Evolutionary conservation across 1,140 invertebrate genomes (phyloP), one percentile per base, ranked within the genome.

Genomic region (Drosophila pseudoobscura): DNA sequence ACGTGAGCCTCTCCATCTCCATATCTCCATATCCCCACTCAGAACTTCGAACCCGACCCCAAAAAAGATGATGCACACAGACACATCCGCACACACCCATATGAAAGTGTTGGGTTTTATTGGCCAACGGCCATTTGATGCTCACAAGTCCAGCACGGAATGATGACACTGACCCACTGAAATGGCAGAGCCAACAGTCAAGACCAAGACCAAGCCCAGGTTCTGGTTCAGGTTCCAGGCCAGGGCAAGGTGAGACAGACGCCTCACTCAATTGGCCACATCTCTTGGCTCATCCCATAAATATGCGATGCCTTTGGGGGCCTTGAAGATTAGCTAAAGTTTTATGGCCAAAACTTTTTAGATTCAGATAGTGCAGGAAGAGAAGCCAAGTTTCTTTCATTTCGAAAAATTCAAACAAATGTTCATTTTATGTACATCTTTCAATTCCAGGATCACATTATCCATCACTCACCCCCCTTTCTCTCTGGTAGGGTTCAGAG

Each of bases 111-210:
- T 68, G 62, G 71, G 62, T 66, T 68, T 75, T 75, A 75, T 75
- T 75, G 72, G 74, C 74, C 61, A 65, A 47, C 51, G 74, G 62
- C 52, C 55, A 76, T 69, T 75, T 53, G 63, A 52, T 68, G 72
- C 59, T 45, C 52, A 39, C 26, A 57, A 72, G 20, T 60, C 44
- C 69, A 69, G 35, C 44, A 49, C 58, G 57, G 57, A 31, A 31
- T 51, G 66, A 73, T 80, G 62, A 87, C 69, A 78, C 64, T 85
- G 82, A 85, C 82, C 82, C 82, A 85, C 69, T 87, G 79, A 83
- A 63, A 51, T 41, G 47, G 44, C 51, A 15, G 31, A 60, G 46
- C 50, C 50, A 13, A 26, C 7, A 52, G 39, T 15, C 31, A 52
- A 59, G 6, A 50, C 6, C 29, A 60, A 35, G 31, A 54, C 20